Conservation (phyloP, 2,113 vertebrate genomes). For the Cyphomyrus plagiostoma region DNA sequence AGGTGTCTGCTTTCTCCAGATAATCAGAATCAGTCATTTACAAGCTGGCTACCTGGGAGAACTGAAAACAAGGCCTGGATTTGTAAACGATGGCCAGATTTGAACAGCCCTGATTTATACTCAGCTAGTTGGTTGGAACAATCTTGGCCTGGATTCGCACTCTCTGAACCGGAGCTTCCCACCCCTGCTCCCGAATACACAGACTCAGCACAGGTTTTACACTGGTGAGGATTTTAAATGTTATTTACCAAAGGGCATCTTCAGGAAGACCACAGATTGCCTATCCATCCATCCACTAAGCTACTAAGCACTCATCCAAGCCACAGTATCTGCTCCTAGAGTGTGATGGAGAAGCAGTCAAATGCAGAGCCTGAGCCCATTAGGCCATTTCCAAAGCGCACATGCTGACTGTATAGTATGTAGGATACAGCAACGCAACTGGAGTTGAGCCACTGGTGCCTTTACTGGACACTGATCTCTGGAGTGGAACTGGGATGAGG, state of each 20-base stretch:
- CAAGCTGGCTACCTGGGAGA: neutral
- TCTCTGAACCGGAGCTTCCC: neutral
- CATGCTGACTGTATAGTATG: neutral
- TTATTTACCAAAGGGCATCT: neutral
- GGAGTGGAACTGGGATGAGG: neutral
- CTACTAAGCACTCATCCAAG: neutral
- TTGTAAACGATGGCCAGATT: neutral
- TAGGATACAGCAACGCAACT: neutral
- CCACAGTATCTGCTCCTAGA: neutral
- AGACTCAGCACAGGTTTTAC: neutral
- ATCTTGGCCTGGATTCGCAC: neutral
- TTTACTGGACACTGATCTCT: neutral
- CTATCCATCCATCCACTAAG: neutral
- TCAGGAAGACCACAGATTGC: neutral
- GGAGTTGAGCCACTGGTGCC: neutral
- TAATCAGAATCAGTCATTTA: neutral
- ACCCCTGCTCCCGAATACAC: neutral
- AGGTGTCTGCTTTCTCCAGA: neutral
- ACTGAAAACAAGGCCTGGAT: neutral
- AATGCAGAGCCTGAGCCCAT: neutral
- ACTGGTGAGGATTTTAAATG: neutral
- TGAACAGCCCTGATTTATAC: neutral
- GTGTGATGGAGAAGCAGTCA: neutral
- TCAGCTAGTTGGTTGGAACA: neutral
- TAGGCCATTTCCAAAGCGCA: neutral